These are phyloP conservation scores for Heterodera filipjevi DNA, from an alignment of 2,888 invertebrate species.

Conservation along the genomic window DNA sequence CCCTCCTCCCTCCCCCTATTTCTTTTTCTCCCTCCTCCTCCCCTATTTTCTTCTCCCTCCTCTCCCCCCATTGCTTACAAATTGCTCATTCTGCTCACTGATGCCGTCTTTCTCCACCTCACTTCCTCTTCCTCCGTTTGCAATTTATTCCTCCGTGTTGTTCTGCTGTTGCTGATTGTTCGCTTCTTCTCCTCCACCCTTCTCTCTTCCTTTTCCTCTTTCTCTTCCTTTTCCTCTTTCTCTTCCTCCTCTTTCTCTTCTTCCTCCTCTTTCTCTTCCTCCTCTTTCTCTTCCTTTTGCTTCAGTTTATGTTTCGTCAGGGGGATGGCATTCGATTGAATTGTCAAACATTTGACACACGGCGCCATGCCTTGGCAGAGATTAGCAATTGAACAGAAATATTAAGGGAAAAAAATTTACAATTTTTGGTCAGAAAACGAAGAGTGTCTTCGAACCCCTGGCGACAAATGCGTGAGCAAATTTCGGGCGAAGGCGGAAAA, in stretches of 20 bases:
- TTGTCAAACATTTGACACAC: slow-evolving; percentile 87
- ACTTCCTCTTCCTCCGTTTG: neutral
- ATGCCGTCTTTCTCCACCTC: neutral
- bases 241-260: neutral
- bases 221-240: neutral
- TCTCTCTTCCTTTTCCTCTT: neutral
- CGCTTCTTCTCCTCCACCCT: too few relatives aligned
- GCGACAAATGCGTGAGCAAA: slow-evolving; percentile 83
- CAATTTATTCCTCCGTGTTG: neutral
- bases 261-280: neutral
- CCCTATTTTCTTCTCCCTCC: too few relatives aligned
- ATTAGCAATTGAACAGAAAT: neutral
- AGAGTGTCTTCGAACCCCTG: slow-evolving; percentile 83
- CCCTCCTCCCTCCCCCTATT: too few relatives aligned
- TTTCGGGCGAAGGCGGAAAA: slow-evolving; percentile 92
- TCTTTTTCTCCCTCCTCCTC: too few relatives aligned
- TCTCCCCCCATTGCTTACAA: too few relatives aligned
- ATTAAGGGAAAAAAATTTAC: slow-evolving; percentile 39
- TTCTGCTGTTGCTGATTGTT: neutral
- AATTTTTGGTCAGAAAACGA: slow-evolving; percentile 64
- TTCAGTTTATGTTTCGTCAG: slow-evolving; percentile 27
- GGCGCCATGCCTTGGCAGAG: slow-evolving; percentile 76
- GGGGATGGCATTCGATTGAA: slow-evolving; percentile 63
- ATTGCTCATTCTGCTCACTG: neutral
- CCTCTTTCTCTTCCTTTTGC: neutral